Percentiles rank a stretch among this genome's conserved stretches.
Evolutionary conservation across 1,140 invertebrate genomes (phyloP).

Genomic region (Berghia stephanieae): DNA sequence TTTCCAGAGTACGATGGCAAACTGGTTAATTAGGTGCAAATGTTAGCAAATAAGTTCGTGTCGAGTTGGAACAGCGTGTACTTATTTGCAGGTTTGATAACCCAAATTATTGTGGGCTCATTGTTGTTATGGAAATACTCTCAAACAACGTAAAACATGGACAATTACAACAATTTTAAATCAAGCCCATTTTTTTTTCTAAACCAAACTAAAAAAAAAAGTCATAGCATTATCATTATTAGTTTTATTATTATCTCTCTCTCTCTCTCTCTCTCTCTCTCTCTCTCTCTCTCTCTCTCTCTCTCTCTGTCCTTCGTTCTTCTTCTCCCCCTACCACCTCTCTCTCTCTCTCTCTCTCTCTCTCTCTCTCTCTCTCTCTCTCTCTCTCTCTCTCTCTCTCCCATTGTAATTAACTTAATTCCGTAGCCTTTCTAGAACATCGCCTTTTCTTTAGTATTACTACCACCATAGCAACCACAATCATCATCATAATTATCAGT

Average conservation of each 20-base stretch:
- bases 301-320: slow-evolving; percentile 2
- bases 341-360: neutral
- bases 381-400: neutral
- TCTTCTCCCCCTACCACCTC: neutral
- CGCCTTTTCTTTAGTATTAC: neutral
- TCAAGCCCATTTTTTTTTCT: no score
- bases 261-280: slow-evolving; percentile 1
- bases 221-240: no score
- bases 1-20: no score
- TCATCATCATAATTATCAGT: neutral
- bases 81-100: no score
- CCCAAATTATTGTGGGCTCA: no score
- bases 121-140: no score
- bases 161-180: no score
- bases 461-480: neutral
- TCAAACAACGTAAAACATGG: no score
- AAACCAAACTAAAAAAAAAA: no score
- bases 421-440: neutral
- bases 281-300: slow-evolving; percentile 19
- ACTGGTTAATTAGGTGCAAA: no score
- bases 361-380: neutral
- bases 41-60: no score
- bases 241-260: neutral
- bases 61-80: no score
- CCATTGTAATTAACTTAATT: neutral